phyloP scores from a whole-genome alignment of 2,797 vertebrate species.

The Halcyon smyrnensis region DNA sequence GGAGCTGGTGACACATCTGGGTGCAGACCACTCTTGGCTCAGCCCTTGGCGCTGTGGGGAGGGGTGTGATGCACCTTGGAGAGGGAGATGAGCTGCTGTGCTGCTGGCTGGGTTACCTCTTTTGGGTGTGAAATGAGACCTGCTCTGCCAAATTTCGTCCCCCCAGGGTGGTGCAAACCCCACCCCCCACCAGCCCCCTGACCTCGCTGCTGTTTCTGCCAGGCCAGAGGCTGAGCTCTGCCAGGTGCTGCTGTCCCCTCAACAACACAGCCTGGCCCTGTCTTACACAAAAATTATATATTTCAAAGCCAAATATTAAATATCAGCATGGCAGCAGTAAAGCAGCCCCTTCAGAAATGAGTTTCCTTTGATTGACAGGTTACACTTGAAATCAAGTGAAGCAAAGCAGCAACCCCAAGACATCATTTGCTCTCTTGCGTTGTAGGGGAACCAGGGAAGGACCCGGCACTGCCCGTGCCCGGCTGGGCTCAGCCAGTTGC shows the following conservation, averaged over 20 bases:
- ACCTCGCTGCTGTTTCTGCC: neutral
- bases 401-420: neutral
- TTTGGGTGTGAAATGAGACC: neutral
- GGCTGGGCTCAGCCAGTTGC: neutral
- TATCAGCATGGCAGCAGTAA: neutral
- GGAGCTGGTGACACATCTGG: rapidly evolving
- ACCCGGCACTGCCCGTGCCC: rapidly evolving
- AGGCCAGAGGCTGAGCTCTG: neutral
- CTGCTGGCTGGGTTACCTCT: neutral
- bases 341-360: neutral
- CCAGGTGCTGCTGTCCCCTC: neutral
- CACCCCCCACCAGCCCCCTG: no score
- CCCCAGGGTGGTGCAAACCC: neutral
- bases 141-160: neutral
- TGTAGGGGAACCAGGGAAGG: neutral
- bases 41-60: rapidly evolving
- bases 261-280: neutral
- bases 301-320: neutral
- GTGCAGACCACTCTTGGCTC: neutral
- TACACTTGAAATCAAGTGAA: neutral
- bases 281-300: neutral
- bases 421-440: rapidly evolving
- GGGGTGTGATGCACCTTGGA: rapidly evolving
- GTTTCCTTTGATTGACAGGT: neutral
- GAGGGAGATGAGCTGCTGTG: neutral